Base-by-base conservation (phyloP, 2,888 invertebrate genomes). In the Apotomis turbidana region DNA sequence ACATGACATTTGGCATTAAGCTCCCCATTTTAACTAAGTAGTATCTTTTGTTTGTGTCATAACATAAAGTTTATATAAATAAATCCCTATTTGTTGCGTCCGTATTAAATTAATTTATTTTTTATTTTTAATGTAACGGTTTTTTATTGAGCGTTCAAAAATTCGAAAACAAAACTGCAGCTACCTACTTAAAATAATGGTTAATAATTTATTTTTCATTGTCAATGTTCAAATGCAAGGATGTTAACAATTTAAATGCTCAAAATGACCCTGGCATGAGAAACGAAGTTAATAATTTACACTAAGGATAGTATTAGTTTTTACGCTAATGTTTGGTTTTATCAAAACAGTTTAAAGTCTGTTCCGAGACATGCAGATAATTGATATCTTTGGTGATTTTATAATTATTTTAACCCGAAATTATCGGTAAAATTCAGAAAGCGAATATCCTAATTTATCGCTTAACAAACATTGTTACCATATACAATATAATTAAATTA, bases 211-310 rank as follows among this genome's bases (percentile, higher is more conserved):
- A 49, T 49, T 41, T 41, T 9, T 49, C 49, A 8, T 49, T 49
- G 9, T 10, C n/a, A 38, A 55, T 13, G 10, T 27, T 44, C 61
- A 67, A 60, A 67, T 57, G 60, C 49, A 52, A 61, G 57, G 27
- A 57, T 55, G 57, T 15, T 36, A 55, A 44, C 5, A 38, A 68
- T 62, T 54, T 62, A 72, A 61, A 72, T 68, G 46, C 62, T 68
- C 44, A 36, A 62, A 13, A 59, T 59, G 63, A 68, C 72, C 71
- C 71, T 72, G 71, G 62, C 44, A 46, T 36, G 63, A 68, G 63
- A 72, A 72, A 68, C 72, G 12, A 72, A 62, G 46, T 60, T 9
- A 41, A 44, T 60, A 62, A 54, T 66, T 46, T 70, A 67, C 41
- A 38, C 51, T 67, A 60, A 41, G 12, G 44, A 41, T 61, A 41